Conservation (phyloP, 1,140 invertebrate genomes). For the fruit fly (Drosophila melanogaster) region Release_6_plus_ISO1_MT NC_004354.4:375501-376000, state of each 20-base stretch:
- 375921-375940: background rate
- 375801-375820: slow-evolving; percentile 1
- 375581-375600: background rate
- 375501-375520: slow-evolving; percentile 26
- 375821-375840: slow-evolving; percentile 35
- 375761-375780: slow-evolving; percentile 44
- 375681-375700: slow-evolving; percentile 7
- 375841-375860: slow-evolving; percentile 78
- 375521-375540: slow-evolving; percentile 2
- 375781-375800: background rate
- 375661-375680: slow-evolving; percentile 5
- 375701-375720: background rate
- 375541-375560: background rate
- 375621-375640: slow-evolving; percentile 11
- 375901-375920: slow-evolving; percentile 7
- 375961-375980: slow-evolving; percentile 51
- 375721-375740: background rate
- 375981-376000: slow-evolving; percentile 15
- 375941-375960: slow-evolving; percentile 32
- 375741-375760: slow-evolving; percentile 76
- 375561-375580: background rate
- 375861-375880: slow-evolving; percentile 64
- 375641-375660: background rate
- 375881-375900: slow-evolving; percentile 55
- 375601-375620: background rate